Base-by-base conservation (phyloP, 2,113 vertebrate species). In the Lophura nycthemera region DNA sequence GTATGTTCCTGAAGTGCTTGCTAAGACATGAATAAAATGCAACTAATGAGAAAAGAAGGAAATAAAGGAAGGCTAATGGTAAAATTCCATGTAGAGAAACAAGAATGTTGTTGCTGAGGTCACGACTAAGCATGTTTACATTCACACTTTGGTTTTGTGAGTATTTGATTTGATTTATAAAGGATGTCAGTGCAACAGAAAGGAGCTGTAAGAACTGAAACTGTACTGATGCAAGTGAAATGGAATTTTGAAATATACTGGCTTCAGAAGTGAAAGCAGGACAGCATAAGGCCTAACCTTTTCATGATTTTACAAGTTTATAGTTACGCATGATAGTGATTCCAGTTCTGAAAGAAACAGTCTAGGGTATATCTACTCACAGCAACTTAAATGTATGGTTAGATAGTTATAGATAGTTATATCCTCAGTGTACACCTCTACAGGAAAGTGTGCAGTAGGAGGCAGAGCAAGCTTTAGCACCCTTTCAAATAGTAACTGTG, bases 251-350 rank as follows among this genome's bases (percentile, higher is more conserved):
- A 70, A 45, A 59, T 86, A 72, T 56, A 27, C 8, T 54, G 67
- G 16, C 50, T 92, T 90, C 32, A 27, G 0, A 32, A 70, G 14
- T 71, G 50, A 70, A 90, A 60, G 3, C 50, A 74, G 16, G 38
- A 32, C 20, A 71, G 78, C 18, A 1, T 66, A 92, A 83, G 47
- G 69, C 50, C 65, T 83, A 30, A 83, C 73, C 18, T 57, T 63
- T 66, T 4, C 69, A 40, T 40, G n/a, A 61, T 76, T 10, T 70
- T 56, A 69, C 56, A 25, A 17, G 17, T 74, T 81, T 90, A 13
- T 90, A 90, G 80, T 77, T 86, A 90, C 71, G 70, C 61, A 67
- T 90, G 86, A 24, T 77, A 45, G 14, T 45, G 25, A 21, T 71
- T 71, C 25, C 34, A 20, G 34, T 52, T 71, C 69, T 38, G 25